A percentile compares a stretch with the other conserved stretches of the same genome.
These are phyloP conservation scores for Poecilia latipinna DNA, from an alignment of 2,113 vertebrate species.

Conservation along the genomic window DNA sequence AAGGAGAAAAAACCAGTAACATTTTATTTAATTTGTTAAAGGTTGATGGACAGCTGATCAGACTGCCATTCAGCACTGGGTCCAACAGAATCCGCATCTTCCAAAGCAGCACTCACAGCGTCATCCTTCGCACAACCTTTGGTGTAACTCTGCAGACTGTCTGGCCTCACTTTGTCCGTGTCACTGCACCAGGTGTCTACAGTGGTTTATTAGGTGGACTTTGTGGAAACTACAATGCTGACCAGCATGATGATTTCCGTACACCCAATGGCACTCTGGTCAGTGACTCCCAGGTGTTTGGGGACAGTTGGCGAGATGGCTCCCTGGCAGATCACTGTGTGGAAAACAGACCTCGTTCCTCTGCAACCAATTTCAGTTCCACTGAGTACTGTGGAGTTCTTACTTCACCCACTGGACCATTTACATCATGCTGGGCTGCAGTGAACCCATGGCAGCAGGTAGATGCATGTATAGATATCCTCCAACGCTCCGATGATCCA, in stretches of 20 bases:
- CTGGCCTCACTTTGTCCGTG: slow-evolving; percentile 60
- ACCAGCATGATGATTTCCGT: slow-evolving; percentile 54
- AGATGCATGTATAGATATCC: slow-evolving; percentile 29
- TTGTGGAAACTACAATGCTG: slow-evolving; percentile 68
- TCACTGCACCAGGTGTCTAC: slow-evolving; percentile 67
- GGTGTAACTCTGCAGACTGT: slow-evolving; percentile 68
- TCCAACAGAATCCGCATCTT: slow-evolving; percentile 42
- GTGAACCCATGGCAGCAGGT: slow-evolving; percentile 7
- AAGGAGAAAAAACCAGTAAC: too few relatives aligned
- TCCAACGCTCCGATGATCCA: slow-evolving; percentile 21
- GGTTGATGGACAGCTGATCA: slow-evolving; percentile 64
- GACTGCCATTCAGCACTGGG: slow-evolving; percentile 45
- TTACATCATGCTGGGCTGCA: slow-evolving; percentile 46
- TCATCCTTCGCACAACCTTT: slow-evolving; percentile 59
- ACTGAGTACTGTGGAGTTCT: slow-evolving; percentile 60
- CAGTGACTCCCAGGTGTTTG: slow-evolving; percentile 57
- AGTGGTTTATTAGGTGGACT: slow-evolving; percentile 62
- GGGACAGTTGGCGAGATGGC: slow-evolving; percentile 75
- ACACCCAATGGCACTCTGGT: slow-evolving; percentile 54
- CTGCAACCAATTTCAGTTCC: slow-evolving; percentile 3
- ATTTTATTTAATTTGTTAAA: slow-evolving; percentile 15
- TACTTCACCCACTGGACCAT: slow-evolving; percentile 36
- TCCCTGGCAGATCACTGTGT: slow-evolving; percentile 49
- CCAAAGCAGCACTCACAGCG: slow-evolving; percentile 56
- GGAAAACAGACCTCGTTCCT: neutral